Evolutionary conservation across 2,888 invertebrate genomes (phyloP).

Genomic region (Cantharis lateralis): DNA sequence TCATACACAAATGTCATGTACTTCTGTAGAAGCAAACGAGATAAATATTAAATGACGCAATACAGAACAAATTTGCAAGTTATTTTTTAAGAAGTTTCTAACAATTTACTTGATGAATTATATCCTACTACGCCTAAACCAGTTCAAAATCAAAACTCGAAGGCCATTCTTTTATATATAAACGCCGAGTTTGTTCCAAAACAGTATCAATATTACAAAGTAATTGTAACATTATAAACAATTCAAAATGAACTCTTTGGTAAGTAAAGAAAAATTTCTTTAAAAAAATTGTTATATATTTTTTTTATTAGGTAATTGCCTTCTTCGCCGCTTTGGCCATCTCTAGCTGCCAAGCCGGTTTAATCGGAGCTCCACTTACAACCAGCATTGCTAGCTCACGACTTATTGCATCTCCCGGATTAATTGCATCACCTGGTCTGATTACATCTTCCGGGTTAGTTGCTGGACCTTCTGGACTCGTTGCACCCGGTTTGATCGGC

Average conservation of each 20-base stretch:
- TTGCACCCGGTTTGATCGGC: background rate
- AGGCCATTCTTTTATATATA: background rate
- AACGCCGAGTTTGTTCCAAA: background rate
- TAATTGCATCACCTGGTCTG: background rate
- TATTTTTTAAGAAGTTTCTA: background rate
- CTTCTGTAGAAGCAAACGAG: background rate
- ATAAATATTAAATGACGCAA: background rate
- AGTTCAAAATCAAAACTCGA: background rate
- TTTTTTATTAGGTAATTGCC: background rate
- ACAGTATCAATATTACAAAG: background rate
- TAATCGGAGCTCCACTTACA: background rate
- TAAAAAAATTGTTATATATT: background rate
- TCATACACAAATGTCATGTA: background rate
- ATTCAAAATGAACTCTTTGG: background rate
- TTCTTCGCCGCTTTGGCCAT: background rate
- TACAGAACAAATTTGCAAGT: background rate
- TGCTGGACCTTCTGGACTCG: background rate
- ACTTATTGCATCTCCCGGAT: background rate
- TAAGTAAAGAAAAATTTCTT: background rate
- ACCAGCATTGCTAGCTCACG: background rate
- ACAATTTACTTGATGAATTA: background rate
- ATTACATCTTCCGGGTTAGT: background rate
- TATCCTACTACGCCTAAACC: background rate
- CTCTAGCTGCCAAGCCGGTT: background rate
- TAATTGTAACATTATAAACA: background rate